These are phyloP conservation scores for Notarius lentiginosus DNA, from an alignment of 2,113 vertebrate genomes.

Conservation along the genomic window DNA sequence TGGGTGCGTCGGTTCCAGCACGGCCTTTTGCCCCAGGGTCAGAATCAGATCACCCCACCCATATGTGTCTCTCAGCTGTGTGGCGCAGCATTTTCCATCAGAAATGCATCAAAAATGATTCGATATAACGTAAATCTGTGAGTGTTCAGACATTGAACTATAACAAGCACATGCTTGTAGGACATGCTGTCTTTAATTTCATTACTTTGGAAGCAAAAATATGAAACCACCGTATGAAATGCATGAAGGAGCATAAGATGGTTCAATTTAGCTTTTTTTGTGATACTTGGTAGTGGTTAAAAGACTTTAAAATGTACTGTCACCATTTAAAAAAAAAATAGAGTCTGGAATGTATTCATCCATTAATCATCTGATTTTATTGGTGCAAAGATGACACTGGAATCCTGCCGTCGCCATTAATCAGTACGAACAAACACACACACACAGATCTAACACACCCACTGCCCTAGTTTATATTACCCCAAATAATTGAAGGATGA, in stretches of 20 bases:
- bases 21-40: constrained; percentile 4
- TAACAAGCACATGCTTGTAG: not conserved
- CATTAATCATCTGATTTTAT: constrained; percentile 10
- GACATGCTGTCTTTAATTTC: not conserved
- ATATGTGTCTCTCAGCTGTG: constrained; percentile 21
- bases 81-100: not conserved
- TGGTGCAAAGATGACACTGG: not conserved
- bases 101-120: not conserved
- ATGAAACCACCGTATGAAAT: not conserved
- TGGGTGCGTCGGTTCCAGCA: constrained; percentile 7
- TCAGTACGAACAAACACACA: not conserved
- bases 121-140: not conserved
- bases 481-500: constrained; percentile 2
- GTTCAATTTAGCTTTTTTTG: not conserved
- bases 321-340: not conserved
- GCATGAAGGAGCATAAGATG: not conserved
- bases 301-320: not conserved
- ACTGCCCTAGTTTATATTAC: constrained; percentile 25
- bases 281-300: not conserved
- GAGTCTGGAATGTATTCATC: not conserved
- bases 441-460: not conserved
- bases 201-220: not conserved
- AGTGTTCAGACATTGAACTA: not conserved
- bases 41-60: constrained; percentile 5
- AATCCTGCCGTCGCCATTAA: not conserved